Conservation (phyloP, 2,888 invertebrate genomes). For the Cephus runcator region DNA sequence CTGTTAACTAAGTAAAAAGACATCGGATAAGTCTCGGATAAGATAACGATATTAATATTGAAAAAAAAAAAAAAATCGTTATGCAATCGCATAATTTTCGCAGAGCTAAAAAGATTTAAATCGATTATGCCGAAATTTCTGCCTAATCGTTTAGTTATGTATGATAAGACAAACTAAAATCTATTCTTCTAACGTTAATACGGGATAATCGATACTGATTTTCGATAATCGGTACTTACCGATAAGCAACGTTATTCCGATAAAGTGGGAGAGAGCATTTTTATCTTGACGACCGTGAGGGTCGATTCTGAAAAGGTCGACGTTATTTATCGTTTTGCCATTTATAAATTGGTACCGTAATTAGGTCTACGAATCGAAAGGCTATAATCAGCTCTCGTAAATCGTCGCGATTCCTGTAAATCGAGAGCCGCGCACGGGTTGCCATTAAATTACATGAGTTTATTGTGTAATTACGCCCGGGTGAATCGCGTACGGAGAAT, state of each 20-base stretch:
- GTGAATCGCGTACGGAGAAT: not conserved
- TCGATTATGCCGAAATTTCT: not conserved
- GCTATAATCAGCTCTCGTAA: not conserved
- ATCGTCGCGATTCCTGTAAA: not conserved
- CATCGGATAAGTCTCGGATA: not conserved
- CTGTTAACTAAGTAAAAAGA: not conserved
- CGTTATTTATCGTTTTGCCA: not conserved
- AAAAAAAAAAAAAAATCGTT: not conserved
- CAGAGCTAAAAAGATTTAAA: not conserved
- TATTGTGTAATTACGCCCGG: not conserved
- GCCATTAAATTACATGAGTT: not conserved
- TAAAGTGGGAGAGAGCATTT: not conserved
- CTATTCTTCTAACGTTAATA: not conserved
- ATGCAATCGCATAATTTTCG: not conserved
- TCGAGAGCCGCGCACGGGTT: not conserved
- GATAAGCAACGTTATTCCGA: not conserved
- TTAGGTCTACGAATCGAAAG: not conserved
- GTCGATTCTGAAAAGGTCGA: not conserved
- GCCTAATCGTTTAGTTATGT: not conserved
- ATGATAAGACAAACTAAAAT: not conserved
- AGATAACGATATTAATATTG: not conserved
- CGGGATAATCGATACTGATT: not conserved
- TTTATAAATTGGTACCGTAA: not conserved
- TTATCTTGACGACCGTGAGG: not conserved
- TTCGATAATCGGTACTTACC: not conserved